phyloP scores from a whole-genome alignment of 2,888 invertebrate species.

The Cosmia pyralina region DNA sequence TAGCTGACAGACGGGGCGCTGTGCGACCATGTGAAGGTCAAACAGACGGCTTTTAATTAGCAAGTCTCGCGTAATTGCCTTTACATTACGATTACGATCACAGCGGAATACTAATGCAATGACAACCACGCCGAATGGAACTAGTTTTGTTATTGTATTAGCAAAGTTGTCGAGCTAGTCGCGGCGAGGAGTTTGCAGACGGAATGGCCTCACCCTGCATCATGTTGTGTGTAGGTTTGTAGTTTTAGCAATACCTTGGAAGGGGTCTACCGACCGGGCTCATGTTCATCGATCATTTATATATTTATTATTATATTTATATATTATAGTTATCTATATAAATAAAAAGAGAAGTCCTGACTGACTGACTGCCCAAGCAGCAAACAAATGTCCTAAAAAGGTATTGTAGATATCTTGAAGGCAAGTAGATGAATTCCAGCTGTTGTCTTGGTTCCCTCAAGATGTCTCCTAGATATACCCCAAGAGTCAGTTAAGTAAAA shows the following conservation, averaged over 20 bases:
- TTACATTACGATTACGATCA: not conserved
- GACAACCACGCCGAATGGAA: constrained; percentile 7
- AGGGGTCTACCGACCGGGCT: no score
- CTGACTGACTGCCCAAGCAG: no score
- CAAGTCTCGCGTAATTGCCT: constrained; percentile 14
- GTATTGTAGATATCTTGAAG: no score
- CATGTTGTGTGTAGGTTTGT: not conserved
- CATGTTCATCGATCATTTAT: no score
- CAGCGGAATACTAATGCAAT: constrained; percentile 7
- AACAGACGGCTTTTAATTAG: constrained; percentile 17
- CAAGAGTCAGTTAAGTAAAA: no score
- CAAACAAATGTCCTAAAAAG: no score
- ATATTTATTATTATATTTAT: no score
- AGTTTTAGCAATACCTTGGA: not conserved
- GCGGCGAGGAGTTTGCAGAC: not conserved
- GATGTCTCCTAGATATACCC: no score
- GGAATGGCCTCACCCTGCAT: not conserved
- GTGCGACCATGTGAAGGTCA: constrained; percentile 24
- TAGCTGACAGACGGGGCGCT: constrained; percentile 30
- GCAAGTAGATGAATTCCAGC: no score
- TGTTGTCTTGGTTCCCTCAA: no score
- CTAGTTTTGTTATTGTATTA: constrained; percentile 29
- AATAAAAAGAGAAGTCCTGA: no score
- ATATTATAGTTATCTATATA: no score
- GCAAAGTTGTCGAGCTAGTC: constrained; percentile 14